Conservation (phyloP, 2,797 vertebrate species). For the Onychomys leucogaster region DNA sequence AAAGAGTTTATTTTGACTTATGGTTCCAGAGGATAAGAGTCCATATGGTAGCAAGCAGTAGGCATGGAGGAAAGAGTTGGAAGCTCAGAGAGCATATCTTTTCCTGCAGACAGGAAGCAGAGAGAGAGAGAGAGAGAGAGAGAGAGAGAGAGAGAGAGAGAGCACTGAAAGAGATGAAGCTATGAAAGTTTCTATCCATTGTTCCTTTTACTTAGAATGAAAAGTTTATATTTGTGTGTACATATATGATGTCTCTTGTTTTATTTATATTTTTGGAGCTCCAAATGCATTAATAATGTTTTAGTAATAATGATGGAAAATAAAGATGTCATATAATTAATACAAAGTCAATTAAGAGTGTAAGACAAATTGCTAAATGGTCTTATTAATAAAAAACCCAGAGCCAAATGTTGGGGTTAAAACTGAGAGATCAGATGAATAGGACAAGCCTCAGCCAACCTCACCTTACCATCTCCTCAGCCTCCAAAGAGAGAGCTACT, state of each 20-base stretch:
- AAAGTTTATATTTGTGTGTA: neutral
- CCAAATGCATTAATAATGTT: neutral
- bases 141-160: neutral
- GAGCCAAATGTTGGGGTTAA: no score
- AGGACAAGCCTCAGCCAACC: no score
- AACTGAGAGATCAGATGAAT: no score
- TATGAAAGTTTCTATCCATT: neutral
- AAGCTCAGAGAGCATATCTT: neutral
- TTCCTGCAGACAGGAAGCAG: neutral
- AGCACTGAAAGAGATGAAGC: neutral
- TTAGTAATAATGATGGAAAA: neutral
- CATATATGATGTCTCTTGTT: neutral
- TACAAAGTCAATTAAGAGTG: neutral
- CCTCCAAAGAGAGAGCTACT: no score
- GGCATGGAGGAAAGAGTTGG: neutral
- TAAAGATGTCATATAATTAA: neutral
- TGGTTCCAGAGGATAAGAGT: neutral
- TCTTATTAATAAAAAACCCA: no score
- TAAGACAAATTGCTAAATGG: no score
- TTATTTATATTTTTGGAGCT: neutral
- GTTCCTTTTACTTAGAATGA: neutral
- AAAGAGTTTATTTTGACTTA: neutral
- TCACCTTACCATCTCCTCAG: no score
- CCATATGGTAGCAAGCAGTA: neutral
- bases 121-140: neutral